Percentiles rank a stretch among this genome's conserved stretches.
Conservation (phyloP, 2,797 vertebrate species). For the Typhlichthys subterraneus region DNA sequence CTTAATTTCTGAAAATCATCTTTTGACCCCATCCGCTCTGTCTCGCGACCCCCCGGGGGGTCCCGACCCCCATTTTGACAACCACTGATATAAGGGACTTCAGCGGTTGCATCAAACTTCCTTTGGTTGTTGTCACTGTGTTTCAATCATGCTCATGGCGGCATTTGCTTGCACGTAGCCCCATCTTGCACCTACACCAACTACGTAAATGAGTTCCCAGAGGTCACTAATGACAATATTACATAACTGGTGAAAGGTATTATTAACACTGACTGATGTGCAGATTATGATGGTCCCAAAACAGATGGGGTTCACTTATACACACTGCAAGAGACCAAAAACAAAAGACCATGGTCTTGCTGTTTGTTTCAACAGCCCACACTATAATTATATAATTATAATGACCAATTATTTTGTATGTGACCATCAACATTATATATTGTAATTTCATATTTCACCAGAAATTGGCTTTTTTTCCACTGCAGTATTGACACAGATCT, state of each 20-base stretch:
- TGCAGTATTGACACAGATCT: slow-evolving; percentile 8
- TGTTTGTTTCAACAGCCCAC: neutral
- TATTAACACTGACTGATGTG: slow-evolving; percentile 2
- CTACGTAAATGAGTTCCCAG: slow-evolving; percentile 23
- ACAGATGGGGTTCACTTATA: neutral
- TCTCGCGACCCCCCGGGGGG: no score
- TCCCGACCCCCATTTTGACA: no score
- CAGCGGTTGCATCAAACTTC: no score
- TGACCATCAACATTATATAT: neutral
- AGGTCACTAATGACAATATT: neutral
- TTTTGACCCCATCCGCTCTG: no score
- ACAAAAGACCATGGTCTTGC: neutral
- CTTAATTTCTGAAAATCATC: no score
- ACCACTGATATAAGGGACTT: no score
- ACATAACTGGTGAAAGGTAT: neutral
- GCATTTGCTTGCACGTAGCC: slow-evolving; percentile 4
- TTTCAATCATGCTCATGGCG: neutral
- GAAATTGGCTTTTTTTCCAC: neutral
- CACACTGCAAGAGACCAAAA: no score
- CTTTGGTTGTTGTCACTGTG: no score
- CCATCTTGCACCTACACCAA: slow-evolving; percentile 10
- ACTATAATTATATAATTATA: neutral
- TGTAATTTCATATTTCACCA: neutral
- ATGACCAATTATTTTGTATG: neutral
- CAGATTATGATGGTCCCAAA: neutral